These are phyloP conservation scores for Clitarchus hookeri DNA, from an alignment of 2,888 invertebrate genomes.

Conservation along the genomic window DNA sequence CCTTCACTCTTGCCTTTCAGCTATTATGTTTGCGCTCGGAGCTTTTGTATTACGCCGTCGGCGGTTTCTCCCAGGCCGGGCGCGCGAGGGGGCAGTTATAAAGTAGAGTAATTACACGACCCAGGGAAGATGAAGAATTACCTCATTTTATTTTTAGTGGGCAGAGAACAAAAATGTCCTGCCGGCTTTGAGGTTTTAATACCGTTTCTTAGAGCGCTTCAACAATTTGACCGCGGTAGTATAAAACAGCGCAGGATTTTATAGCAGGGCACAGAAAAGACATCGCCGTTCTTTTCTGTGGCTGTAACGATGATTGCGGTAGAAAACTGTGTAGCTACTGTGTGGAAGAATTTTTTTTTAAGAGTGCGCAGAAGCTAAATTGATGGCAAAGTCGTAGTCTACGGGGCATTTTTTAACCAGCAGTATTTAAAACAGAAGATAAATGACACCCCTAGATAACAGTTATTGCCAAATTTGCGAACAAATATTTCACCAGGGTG, in stretches of 20 bases:
- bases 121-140: not conserved
- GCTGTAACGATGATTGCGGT: no score
- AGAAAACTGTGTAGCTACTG: no score
- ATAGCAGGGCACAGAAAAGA: no score
- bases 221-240: not conserved
- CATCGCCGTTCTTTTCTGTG: no score
- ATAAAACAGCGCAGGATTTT: not conserved
- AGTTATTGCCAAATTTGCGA: no score
- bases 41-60: constrained; percentile 7
- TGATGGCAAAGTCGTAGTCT: no score
- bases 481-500: no score
- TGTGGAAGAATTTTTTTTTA: no score
- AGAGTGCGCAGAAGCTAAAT: no score
- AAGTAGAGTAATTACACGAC: not conserved
- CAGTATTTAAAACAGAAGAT: no score
- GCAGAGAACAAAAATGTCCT: not conserved
- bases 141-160: not conserved
- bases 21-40: not conserved
- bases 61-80: not conserved
- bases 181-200: not conserved
- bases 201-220: not conserved
- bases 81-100: not conserved
- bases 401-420: no score
- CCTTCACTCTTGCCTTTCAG: not conserved
- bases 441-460: no score